Evolutionary conservation across 2,113 vertebrate genomes (phyloP), one percentile per base, ranked within the genome.

Genomic region (Verasper variegatus): DNA sequence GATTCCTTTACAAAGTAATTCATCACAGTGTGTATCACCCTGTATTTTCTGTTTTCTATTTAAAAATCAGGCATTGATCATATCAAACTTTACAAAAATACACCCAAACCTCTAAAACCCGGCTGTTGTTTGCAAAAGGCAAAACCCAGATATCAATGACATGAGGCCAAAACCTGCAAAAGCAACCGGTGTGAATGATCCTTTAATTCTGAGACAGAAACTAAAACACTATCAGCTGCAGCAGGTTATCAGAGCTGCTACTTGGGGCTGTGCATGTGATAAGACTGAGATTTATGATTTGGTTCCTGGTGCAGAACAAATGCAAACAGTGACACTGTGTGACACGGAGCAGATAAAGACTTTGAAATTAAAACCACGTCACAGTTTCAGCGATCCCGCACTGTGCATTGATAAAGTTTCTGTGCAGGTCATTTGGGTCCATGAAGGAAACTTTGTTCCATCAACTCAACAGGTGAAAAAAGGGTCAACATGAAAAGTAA

Each of bases 251-350:
- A 62, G 45, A 72, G 67, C 62, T 45, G 62, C 56, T 2, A 27
- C 62, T n/a, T 17, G 24, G 21, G 17, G 23, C 54, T 0, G 37
- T 6, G 10, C 40, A 9, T n/a, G 54, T 3, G 76, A 86, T 87
- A 80, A 77, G 71, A 42, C 10, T 8, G 4, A 49, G 1, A 49
- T 64, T 69, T 2, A 20, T 8, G 1, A 54, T 9, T 26, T 40
- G 42, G 45, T 71, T 81, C 61, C 80, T 83, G 75, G 59, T 70
- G 73, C 20, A 4, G 40, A 26, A 13, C 6, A 13, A 3, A 60
- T 2, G 13, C 76, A 79, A 61, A 76, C 68, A 69, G 20, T 47
- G 69, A 54, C 40, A n/a, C 13, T 4, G 26, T 7, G 3, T 40
- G 74, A 57, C 31, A 17, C 70, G 27, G 17, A 2, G 45, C 56